Evolutionary conservation across 1,140 invertebrate genomes (phyloP).

Genomic region (Ostrea edulis): DNA sequence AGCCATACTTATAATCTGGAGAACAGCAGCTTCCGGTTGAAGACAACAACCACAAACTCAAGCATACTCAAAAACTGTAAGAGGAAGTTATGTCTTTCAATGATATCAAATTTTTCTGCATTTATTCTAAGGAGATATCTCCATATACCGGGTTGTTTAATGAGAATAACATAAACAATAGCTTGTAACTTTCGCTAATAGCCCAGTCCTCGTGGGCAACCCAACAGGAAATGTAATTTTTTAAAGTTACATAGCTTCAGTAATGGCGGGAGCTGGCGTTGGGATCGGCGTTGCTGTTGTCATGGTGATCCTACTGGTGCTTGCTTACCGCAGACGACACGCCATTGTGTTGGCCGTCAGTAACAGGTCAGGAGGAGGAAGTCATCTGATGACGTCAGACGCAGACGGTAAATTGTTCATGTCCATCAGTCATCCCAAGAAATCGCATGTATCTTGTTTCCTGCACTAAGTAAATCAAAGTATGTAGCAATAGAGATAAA

Average conservation of each 20-base stretch:
- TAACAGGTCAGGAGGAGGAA: background rate
- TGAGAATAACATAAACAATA: too few relatives aligned
- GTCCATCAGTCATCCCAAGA: background rate
- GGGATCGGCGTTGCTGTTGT: background rate
- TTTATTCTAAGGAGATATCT: too few relatives aligned
- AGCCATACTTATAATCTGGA: background rate
- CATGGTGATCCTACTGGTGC: background rate
- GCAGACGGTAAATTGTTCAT: background rate
- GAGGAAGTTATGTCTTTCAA: too few relatives aligned
- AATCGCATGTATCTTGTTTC: too few relatives aligned
- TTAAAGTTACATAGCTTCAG: background rate
- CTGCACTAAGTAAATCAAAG: too few relatives aligned
- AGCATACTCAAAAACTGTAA: background rate
- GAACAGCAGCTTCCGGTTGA: background rate
- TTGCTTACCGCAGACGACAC: background rate
- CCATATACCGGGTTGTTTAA: too few relatives aligned
- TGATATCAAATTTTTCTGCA: too few relatives aligned
- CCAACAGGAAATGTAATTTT: background rate
- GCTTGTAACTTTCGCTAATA: too few relatives aligned
- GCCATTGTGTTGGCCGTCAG: background rate
- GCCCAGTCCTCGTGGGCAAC: too few relatives aligned
- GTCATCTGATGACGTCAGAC: background rate
- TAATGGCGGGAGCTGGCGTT: background rate
- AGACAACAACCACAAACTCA: background rate
- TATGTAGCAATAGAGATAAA: too few relatives aligned